These are phyloP conservation scores for Lepus timidus DNA, from an alignment of 2,113 vertebrate species.

Conservation along the genomic window DNA sequence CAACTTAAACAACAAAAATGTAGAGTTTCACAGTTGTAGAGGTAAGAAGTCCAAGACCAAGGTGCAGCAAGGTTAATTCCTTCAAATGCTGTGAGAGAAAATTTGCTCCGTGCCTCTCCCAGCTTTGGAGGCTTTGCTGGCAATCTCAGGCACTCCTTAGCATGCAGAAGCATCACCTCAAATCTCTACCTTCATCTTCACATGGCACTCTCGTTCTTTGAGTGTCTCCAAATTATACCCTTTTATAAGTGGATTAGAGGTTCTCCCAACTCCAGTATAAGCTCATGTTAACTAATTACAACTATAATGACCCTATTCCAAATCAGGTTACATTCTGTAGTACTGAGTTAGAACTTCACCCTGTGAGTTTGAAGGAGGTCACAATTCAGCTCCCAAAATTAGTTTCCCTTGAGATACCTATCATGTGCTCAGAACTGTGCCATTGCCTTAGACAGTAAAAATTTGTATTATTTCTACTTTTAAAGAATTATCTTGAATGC, in stretches of 20 bases:
- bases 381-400: background rate
- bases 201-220: background rate
- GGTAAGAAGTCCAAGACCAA: background rate
- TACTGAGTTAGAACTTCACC: background rate
- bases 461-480: background rate
- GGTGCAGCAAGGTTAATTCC: background rate
- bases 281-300: background rate
- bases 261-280: background rate
- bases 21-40: background rate
- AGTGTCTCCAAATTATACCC: background rate
- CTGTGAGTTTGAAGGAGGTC: background rate
- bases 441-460: background rate
- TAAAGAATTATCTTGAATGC: background rate
- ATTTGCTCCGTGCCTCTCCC: background rate
- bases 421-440: background rate
- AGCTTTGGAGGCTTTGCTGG: background rate
- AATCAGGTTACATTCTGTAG: background rate
- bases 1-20: background rate
- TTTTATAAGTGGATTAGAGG: background rate
- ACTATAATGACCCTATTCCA: background rate
- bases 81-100: background rate
- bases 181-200: background rate
- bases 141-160: background rate
- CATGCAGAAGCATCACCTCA: background rate
- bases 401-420: background rate